phyloP scores from a whole-genome alignment of 2,888 invertebrate genomes.

The Perizoma affinitatum region DNA sequence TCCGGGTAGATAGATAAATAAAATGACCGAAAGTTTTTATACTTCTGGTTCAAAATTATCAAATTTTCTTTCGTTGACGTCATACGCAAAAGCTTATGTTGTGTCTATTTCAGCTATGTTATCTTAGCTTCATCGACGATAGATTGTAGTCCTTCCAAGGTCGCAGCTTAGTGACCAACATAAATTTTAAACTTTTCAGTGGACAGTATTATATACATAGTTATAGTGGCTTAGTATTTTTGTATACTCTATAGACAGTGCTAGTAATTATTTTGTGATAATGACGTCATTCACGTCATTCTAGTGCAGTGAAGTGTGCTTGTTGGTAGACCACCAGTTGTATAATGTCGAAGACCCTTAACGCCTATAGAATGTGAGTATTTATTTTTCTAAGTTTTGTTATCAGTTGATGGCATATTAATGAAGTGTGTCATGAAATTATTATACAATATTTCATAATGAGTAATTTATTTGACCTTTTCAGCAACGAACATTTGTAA shows the following conservation, averaged over 20 bases:
- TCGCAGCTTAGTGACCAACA: slow-evolving; percentile 44
- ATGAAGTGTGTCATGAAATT: background rate
- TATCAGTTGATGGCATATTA: background rate
- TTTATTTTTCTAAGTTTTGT: slow-evolving; percentile 16
- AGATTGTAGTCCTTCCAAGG: slow-evolving; percentile 50
- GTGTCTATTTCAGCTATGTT: slow-evolving; percentile 31
- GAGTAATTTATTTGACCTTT: no score
- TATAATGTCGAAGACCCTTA: slow-evolving; percentile 94
- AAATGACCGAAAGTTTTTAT: slow-evolving; percentile 25
- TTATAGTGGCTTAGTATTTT: slow-evolving; percentile 48
- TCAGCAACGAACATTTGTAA: no score
- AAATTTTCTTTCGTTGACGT: slow-evolving; percentile 25
- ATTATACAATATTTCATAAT: no score
- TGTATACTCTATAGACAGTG: slow-evolving; percentile 49
- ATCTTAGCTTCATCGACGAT: slow-evolving; percentile 31
- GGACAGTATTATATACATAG: slow-evolving; percentile 47
- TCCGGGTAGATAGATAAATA: slow-evolving; percentile 47
- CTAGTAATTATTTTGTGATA: slow-evolving; percentile 44
- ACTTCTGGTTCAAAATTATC: slow-evolving; percentile 15
- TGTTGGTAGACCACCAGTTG: slow-evolving; percentile 52
- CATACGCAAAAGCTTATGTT: slow-evolving; percentile 23
- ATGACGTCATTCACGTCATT: slow-evolving; percentile 46
- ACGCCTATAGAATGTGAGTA: slow-evolving; percentile 96
- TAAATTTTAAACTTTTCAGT: slow-evolving; percentile 46
- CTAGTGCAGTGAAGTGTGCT: slow-evolving; percentile 64